Evolutionary conservation across 2,888 invertebrate genomes (phyloP).

Genomic region (Tipula helvola): DNA sequence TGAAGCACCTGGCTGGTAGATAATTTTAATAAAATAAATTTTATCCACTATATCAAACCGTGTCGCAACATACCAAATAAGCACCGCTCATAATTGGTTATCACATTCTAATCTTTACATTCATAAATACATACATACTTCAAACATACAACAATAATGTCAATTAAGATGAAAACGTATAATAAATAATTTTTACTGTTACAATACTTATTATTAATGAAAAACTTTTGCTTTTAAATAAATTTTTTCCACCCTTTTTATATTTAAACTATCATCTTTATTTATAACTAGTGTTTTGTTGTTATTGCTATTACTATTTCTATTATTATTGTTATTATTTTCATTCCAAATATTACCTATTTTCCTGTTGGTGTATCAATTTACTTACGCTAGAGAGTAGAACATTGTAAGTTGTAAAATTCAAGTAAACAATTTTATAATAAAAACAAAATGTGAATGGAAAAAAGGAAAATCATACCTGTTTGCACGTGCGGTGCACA

Average conservation of each 20-base stretch:
- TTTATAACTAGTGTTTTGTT: not conserved
- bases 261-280: not conserved
- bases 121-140: not conserved
- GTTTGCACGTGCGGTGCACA: not conserved
- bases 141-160: not conserved
- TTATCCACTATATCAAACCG: not conserved
- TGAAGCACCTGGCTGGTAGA: not conserved
- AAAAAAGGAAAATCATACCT: not conserved
- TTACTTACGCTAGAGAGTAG: not conserved
- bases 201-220: not conserved
- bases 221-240: not conserved
- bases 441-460: not conserved
- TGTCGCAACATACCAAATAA: not conserved
- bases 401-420: not conserved
- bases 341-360: not conserved
- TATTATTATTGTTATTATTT: not conserved
- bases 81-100: not conserved
- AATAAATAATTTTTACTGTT: not conserved
- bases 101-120: not conserved
- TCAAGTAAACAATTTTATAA: not conserved
- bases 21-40: not conserved
- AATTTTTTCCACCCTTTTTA: not conserved
- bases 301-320: not conserved
- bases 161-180: not conserved
- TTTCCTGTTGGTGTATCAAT: not conserved